phyloP scores from a whole-genome alignment of 2,888 invertebrate genomes.

The Chelonus formosanus region DNA sequence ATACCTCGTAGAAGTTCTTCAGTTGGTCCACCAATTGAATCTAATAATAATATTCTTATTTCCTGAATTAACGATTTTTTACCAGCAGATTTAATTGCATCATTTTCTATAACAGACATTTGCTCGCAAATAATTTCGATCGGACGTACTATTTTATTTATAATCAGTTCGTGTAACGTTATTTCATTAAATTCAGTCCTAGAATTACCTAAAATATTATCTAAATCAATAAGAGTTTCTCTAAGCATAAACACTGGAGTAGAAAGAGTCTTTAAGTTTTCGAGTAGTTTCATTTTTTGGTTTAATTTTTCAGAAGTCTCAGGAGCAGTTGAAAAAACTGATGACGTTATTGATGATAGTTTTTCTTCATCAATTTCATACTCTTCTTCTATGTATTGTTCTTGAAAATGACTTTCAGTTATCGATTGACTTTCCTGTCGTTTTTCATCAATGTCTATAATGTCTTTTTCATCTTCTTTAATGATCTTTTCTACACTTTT shows the following conservation, averaged over 20 bases:
- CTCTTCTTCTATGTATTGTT: slow-evolving; percentile 4
- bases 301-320: slow-evolving; percentile 45
- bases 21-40: slow-evolving; percentile 57
- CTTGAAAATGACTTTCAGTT: too few relatives aligned
- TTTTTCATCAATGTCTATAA: slow-evolving; percentile 18
- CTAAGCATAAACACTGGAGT: slow-evolving; percentile 51
- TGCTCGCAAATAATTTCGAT: slow-evolving; percentile 56
- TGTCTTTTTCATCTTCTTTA: slow-evolving; percentile 34
- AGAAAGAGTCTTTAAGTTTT: slow-evolving; percentile 46
- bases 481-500: slow-evolving; percentile 34
- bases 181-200: slow-evolving; percentile 41
- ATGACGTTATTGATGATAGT: slow-evolving; percentile 24
- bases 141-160: slow-evolving; percentile 52
- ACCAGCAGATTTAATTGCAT: slow-evolving; percentile 53
- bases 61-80: slow-evolving; percentile 53
- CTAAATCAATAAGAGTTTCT: slow-evolving; percentile 49
- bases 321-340: slow-evolving; percentile 36
- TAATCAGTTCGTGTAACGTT: slow-evolving; percentile 45
- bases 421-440: too few relatives aligned
- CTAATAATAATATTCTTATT: slow-evolving; percentile 54
- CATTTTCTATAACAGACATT: slow-evolving; percentile 53
- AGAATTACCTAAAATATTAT: slow-evolving; percentile 39
- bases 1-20: slow-evolving; percentile 59
- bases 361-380: slow-evolving; percentile 22
- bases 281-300: slow-evolving; percentile 50